phyloP scores from a whole-genome alignment of 2,888 invertebrate genomes.

The Mythimna lalbum region DNA sequence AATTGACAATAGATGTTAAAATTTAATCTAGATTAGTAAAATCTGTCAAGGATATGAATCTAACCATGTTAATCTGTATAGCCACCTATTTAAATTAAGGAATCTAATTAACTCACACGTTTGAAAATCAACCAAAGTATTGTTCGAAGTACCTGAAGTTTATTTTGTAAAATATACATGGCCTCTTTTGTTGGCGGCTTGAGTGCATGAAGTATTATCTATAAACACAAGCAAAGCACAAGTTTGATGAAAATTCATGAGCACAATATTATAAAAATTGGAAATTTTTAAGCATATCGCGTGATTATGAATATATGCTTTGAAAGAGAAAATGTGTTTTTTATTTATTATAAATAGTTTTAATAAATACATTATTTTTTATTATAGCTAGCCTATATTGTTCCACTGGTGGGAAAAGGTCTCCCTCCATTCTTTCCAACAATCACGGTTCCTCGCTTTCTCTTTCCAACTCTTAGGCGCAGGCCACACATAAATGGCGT shows the following conservation, averaged over 20 bases:
- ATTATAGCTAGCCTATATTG: too few relatives aligned
- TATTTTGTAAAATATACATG: conserved; percentile 48
- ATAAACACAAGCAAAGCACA: conserved; percentile 50
- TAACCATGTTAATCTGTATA: conserved; percentile 26
- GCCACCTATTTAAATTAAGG: conserved; percentile 47
- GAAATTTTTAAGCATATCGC: conserved; percentile 65
- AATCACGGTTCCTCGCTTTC: too few relatives aligned
- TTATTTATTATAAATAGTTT: conserved; percentile 26
- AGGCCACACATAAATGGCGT: too few relatives aligned
- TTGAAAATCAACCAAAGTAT: conserved; percentile 76
- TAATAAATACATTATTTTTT: too few relatives aligned
- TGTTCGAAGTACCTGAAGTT: conserved; percentile 75
- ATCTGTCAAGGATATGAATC: conserved; percentile 20
- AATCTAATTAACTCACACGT: conserved; percentile 50
- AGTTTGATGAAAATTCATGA: conserved; percentile 58
- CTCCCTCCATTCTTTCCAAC: too few relatives aligned
- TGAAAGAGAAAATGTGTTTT: conserved; percentile 30
- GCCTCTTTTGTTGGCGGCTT: conserved; percentile 57
- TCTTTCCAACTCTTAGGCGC: too few relatives aligned
- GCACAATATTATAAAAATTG: conserved; percentile 64
- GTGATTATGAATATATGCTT: conserved; percentile 67
- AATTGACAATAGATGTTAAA: conserved; percentile 30
- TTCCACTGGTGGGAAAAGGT: too few relatives aligned
- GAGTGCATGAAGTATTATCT: conserved; percentile 47
- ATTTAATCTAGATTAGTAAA: conserved; percentile 23